Base-by-base conservation (phyloP, 2,888 invertebrate species). In the Dasysyrphus albostriatus region DNA sequence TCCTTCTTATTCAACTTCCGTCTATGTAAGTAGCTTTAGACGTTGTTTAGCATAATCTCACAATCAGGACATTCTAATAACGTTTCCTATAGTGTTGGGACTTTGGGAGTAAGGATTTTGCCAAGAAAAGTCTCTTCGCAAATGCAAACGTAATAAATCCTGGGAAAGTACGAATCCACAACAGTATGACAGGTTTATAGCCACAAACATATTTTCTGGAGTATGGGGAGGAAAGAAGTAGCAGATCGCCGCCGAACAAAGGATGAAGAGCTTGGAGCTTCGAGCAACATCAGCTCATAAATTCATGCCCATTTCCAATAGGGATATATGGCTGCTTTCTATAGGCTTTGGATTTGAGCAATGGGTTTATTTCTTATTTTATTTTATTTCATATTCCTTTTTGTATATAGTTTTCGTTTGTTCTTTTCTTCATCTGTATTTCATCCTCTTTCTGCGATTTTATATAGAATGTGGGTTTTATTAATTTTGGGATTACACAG, bases 141-240 rank as follows among this genome's bases (percentile, higher is more conserved):
- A 69, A 77, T 77, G 58, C 76, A 77, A 77, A 69, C 58, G 67
- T 59, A 77, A 77, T 77, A 77, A 77, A 77, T 77, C 76, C 76
- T 69, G 29, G 65, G n/a, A 76, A 67, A 42, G 37, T 67, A 69
- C 47, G 49, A 77, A 77, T 77, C 47, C 69, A 77, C 76, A 77
- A 69, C 67, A 76, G 76, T 76, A 47, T 65, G 76, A 47, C 76
- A 67, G 58, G 67, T 77, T 77, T 77, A 77, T 77, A 47, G 47
- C 56, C 56, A 34, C 56, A 76, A 47, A 67, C 47, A 58, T 58
- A 65, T 65, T 56, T 58, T 37, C 10, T 37, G 29, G 14, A n/a
- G 14, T 16, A 19, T 47, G 49, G 47, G 49, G 12, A 24, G 37
- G 24, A 32, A 34, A 34, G 16, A 12, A 1, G 9, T 6, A 7